Percentiles rank a stretch among this genome's conserved stretches.
Conservation (phyloP, 2,888 invertebrate species). For the Drosophila setosimentum region DNA sequence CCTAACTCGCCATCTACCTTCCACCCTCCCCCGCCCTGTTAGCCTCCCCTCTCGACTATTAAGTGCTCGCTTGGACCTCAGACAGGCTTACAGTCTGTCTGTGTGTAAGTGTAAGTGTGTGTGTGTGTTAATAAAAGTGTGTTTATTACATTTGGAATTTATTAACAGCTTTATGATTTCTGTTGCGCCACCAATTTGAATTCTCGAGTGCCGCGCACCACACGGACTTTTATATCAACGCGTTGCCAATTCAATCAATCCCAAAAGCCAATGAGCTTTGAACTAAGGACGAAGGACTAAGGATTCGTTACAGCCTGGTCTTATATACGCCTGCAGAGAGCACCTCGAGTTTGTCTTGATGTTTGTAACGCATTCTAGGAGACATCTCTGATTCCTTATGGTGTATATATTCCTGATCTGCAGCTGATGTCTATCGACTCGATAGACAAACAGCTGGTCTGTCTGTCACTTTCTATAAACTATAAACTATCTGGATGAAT, state of each 20-base stretch:
- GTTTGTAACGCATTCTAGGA: neutral
- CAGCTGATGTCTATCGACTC: neutral
- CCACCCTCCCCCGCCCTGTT: no score
- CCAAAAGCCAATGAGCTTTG: constrained; percentile 27
- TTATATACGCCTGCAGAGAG: neutral
- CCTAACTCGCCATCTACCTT: neutral
- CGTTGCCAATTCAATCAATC: constrained; percentile 56
- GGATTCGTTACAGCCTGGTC: neutral
- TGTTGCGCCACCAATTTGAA: constrained; percentile 30
- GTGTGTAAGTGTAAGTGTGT: neutral
- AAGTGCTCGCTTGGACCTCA: neutral
- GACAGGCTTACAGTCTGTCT: neutral
- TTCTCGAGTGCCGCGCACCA: neutral
- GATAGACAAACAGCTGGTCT: no score
- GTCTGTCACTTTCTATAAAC: no score
- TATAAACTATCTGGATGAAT: accelerated
- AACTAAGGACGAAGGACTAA: neutral
- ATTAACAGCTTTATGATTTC: constrained; percentile 46
- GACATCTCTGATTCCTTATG: neutral
- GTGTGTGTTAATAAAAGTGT: constrained; percentile 31
- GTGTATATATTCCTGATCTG: neutral
- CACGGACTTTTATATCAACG: constrained; percentile 36
- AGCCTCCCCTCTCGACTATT: neutral
- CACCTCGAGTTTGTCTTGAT: neutral
- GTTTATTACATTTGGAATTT: constrained; percentile 47